These are phyloP conservation scores for Ethmia dodecea DNA, from an alignment of 2,888 invertebrate genomes.

Conservation along the genomic window DNA sequence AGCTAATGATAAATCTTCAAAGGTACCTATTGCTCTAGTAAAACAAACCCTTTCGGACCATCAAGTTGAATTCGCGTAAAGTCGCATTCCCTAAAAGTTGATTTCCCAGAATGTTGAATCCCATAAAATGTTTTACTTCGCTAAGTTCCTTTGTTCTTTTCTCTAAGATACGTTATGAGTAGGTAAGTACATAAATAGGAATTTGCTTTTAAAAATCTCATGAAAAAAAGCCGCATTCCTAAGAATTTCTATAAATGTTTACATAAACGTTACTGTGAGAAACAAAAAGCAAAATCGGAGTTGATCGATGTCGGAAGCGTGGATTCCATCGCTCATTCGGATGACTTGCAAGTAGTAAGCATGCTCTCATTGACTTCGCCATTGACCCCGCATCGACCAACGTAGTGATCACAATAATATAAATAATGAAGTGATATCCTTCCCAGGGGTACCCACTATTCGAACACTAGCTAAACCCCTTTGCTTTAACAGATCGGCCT, in stretches of 20 bases:
- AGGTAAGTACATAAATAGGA: too few species aligned
- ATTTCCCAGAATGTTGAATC: too few species aligned
- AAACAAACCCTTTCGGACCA: too few species aligned
- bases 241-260: background rate
- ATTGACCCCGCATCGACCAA: slow-evolving; percentile 60
- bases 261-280: background rate
- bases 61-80: too few species aligned
- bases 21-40: too few species aligned
- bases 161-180: too few species aligned
- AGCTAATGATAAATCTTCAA: too few species aligned
- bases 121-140: too few species aligned
- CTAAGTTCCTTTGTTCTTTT: too few species aligned
- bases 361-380: slow-evolving; percentile 72
- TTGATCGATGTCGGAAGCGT: slow-evolving; percentile 67
- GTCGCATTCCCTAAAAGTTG: too few species aligned
- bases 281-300: slow-evolving; percentile 42
- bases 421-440: slow-evolving; percentile 62
- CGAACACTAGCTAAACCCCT: slow-evolving; percentile 31
- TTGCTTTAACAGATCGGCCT: slow-evolving; percentile 56
- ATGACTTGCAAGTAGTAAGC: slow-evolving; percentile 69
- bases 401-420: slow-evolving; percentile 60
- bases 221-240: slow-evolving; percentile 2
- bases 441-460: slow-evolving; percentile 50
- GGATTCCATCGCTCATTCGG: slow-evolving; percentile 59
- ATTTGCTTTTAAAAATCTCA: too few species aligned